Base-by-base conservation (phyloP, 92 coral and sea anemone species). In the Palythoa grandis region DNA sequence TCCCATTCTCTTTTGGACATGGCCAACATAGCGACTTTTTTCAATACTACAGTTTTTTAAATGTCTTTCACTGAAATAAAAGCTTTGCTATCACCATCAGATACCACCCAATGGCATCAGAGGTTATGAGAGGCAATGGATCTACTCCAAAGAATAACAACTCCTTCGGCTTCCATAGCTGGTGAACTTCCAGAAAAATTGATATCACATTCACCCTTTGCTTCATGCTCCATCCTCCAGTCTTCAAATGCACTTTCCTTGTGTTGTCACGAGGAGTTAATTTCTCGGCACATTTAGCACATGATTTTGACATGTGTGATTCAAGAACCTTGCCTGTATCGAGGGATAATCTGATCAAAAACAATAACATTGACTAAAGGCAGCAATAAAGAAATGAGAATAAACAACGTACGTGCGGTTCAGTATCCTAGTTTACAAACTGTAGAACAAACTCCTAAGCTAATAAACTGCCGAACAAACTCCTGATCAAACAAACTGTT, bases 11-110 rank as follows among this genome's bases (percentile, higher is more conserved):
- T 88, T 91, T 37, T 91, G 88, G 47, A 85, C 90, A 82, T 91
- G 93, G 11, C 91, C 91, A 37, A 87, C 91, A 91, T 85, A 91
- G 74, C 88, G 91, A 66, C 76, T 37, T 68, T 88, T 91, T 85
- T 88, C 91, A n/a, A 91, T 91, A 19, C 40, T 86, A 61, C 70
- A 60, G 24, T 65, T 85, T 15, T 58, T 76, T 91, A 91, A n/a
- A 78, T 85, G 1, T 82, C 39, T 90, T 90, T 67, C 11, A 88
- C 91, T 14, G 91, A 57, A 54, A 70, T 87, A 57, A 77, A 86
- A 15, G 91, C 93, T 72, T 88, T 88, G 66, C 91, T 91, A 77
- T 88, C 89, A 3, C 93, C 93, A 85, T 91, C 93, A 50, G 83
- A 84, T 7, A 86, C 88, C 93, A 88, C 84, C 91, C 93, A 88